Base-by-base conservation (phyloP, 2,113 vertebrate species). In the Corythornis madagascariensis region DNA sequence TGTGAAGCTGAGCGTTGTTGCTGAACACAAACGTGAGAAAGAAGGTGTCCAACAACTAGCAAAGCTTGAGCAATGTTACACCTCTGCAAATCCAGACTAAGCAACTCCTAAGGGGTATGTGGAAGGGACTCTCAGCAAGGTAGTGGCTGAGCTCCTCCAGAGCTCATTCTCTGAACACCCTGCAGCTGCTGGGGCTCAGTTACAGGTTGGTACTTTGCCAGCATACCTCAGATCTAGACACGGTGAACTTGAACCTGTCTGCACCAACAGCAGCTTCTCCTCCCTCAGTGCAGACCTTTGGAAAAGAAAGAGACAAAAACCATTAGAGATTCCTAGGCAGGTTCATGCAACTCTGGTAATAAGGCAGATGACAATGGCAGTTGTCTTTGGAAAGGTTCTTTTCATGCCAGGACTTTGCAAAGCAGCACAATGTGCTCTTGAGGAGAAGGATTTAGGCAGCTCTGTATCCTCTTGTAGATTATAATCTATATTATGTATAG, bases 171-270 rank as follows among this genome's bases (percentile, higher is more conserved):
- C 2, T 8, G 28, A 6, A 2, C 61, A 2, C 7, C 35, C 85
- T 48, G 57, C 60, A 50, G 69, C 73, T 29, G 52, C 5, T 7
- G 38, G 70, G n/a, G 40, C 60, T 69, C 28, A 45, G 6, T 1
- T 13, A 26, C 65, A 19, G 13, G 9, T 0, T 0, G 11, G 16
- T 5, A 4, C 10, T 47, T 38, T 11, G 53, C 24, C 63, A 35
- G 25, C 5, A 0, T 95, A 99, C 99, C 99, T 99, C 33, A 99
- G 97, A 93, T 99, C 99, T 45, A 99, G 95, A 93, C 99, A 99
- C 0, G 99, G 99, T 9, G 99, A 99, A 91, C 99, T 99, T 47
- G 99, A 99, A 10, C 99, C 99, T 0, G 98, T 99, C 97, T 99
- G 99, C 38, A 99, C 98, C 93, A 99, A 82, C 10, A 98, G 97